Base-by-base conservation (phyloP, 2,888 invertebrate genomes). In the Melipona beecheii region DNA sequence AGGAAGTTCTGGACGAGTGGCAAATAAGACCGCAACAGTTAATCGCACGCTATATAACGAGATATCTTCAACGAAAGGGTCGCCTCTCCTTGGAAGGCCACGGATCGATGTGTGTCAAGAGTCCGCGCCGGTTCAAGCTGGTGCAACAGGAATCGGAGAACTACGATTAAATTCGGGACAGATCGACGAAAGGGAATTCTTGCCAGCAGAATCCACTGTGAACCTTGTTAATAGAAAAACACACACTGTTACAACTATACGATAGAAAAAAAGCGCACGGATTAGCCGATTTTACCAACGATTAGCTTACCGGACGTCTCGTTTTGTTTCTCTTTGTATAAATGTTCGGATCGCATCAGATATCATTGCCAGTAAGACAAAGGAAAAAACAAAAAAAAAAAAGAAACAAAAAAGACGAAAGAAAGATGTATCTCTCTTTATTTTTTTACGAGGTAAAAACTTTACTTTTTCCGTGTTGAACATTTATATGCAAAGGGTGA, bases 141-240 rank as follows among this genome's bases (percentile, higher is more conserved):
- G 98, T 98, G 54, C 98, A 98, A 93, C 98, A 98, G 93, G 98
- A 98, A 95, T 98, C 98, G 17, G 97, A 98, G 95, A 98, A 97
- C 87, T 98, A 98, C 93, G 98, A 98, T 94, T 98, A 98, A 87
- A 71, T 52, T 13, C 0, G 21, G 0, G 13, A 43, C 9, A 2
- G 15, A 19, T 24, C 50, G 49, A 31, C 11, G 62, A 27, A 24
- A 56, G 58, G 24, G 24, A 54, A 43, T 1, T 43, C 4, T 60
- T 54, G 31, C 11, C 56, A 62, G 24, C 58, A 62, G 56, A 24
- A 56, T 17, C 62, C 21, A 6, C 19, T 52, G 15, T 4, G 31
- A 21, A 54, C 17, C 49, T 43, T 56, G 68, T 62, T 54, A 68
- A 56, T 17, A 69, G 27, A 58, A 31, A 62, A 65, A 9, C 43